These are phyloP conservation scores for Cirrhinus molitorella DNA, from an alignment of 2,797 vertebrate genomes.

Conservation along the genomic window DNA sequence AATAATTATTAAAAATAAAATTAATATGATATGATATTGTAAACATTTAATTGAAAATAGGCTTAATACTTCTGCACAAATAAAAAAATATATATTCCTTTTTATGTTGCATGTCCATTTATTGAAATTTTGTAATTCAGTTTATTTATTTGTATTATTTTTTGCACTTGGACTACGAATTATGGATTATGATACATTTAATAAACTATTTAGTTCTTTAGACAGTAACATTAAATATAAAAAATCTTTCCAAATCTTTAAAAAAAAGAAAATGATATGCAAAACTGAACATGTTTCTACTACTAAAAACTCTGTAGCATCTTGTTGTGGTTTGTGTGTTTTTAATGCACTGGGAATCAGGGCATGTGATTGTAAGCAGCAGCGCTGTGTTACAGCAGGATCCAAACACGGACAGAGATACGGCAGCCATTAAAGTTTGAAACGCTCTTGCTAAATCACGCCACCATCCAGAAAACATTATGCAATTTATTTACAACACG, in stretches of 20 bases:
- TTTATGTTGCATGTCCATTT: not conserved
- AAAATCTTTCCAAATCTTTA: not conserved
- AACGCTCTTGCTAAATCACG: conserved; percentile 65
- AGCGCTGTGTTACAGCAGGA: not conserved
- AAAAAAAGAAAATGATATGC: not conserved
- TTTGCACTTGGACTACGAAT: too few relatives aligned
- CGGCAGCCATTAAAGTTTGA: conserved; percentile 65
- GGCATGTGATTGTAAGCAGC: not conserved
- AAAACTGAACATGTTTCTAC: not conserved
- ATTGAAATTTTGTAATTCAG: too few relatives aligned
- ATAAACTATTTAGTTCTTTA: not conserved
- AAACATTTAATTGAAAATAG: not conserved
- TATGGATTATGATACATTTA: too few relatives aligned
- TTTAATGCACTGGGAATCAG: not conserved
- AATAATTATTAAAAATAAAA: not conserved
- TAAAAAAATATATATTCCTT: not conserved
- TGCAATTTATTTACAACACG: conserved; percentile 35
- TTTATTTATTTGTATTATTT: not conserved
- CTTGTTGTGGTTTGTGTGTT: not conserved
- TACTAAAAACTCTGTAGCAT: too few relatives aligned
- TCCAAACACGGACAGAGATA: not conserved
- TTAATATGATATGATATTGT: not conserved
- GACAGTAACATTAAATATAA: not conserved
- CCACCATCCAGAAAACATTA: conserved; percentile 1
- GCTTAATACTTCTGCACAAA: not conserved